These are phyloP conservation scores for Caretta caretta DNA, from an alignment of 2,113 vertebrate genomes.

Conservation along the genomic window DNA sequence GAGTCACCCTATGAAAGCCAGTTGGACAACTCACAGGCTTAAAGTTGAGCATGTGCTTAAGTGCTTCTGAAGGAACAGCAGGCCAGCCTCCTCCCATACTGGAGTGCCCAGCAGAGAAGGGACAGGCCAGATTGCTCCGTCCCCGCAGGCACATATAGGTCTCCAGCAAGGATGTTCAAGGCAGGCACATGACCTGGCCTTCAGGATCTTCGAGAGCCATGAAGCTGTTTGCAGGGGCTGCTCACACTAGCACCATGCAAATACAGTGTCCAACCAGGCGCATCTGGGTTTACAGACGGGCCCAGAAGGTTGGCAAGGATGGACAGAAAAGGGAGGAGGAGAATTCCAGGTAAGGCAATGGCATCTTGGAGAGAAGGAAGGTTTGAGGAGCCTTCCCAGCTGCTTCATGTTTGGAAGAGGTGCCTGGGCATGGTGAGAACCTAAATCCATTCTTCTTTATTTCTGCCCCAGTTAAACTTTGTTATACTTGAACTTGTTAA, in stretches of 20 bases:
- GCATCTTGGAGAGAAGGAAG: neutral
- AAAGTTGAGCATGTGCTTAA: neutral
- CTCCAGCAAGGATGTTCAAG: neutral
- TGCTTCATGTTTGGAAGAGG: neutral
- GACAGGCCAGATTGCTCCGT: too few species aligned
- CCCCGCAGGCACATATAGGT: neutral
- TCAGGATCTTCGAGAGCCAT: neutral
- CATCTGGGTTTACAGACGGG: neutral
- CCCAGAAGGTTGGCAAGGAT: neutral
- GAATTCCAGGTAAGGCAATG: neutral
- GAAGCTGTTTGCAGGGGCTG: neutral
- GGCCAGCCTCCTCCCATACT: too few species aligned
- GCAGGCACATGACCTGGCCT: neutral
- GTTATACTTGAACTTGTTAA: constrained; percentile 48
- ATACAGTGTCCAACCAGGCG: neutral
- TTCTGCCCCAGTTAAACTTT: constrained; percentile 38
- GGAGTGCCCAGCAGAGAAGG: too few species aligned
- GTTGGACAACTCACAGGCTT: neutral
- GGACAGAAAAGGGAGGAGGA: neutral
- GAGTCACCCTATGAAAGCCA: neutral
- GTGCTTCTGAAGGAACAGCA: neutral
- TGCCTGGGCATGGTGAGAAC: neutral
- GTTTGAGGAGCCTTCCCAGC: neutral
- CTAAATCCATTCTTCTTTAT: constrained; percentile 37
- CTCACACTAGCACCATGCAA: neutral